Evolutionary conservation across 2,888 invertebrate genomes (phyloP), one percentile per base, ranked within the genome.

Genomic region (Trichacis sp.): DNA sequence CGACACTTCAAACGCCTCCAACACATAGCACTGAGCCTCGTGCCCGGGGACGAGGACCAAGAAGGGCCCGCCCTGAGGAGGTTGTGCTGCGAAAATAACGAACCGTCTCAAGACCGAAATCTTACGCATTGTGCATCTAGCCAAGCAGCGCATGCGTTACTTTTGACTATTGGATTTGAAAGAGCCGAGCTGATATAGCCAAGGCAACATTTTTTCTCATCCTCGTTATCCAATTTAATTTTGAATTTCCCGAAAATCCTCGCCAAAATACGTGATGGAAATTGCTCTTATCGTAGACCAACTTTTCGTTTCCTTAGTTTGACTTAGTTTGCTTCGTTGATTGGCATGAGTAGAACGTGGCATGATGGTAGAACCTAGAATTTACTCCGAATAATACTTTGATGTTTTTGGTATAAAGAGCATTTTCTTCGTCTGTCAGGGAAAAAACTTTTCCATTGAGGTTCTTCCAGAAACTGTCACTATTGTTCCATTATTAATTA

Each of bases 21-120:
- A 82, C 76, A 83, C 79, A 82, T 78, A 85, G 85, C 85, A 86
- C 86, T 83, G 78, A 85, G 81, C 82, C 84, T 84, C 86, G 86
- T 86, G 85, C 85, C 84, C 85, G 84, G 84, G 85, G 85, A 85
- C 82, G 70, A 73, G 76, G 74, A 78, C 80, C 79, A 76, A 80
- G 78, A 79, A 81, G 81, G 80, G 82, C 78, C 81, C 74, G 77
- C 81, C 83, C 82, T 81, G 80, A 77, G 82, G 82, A 82, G 83
- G 80, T 77, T 79, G 51, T 48, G 62, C 64, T 54, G 53, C 50
- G 72, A 71, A 73, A 69, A 64, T 71, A 76, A 71, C 24, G 24
- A 5, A 76, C 59, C 49, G 38, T 67, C 61, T 50, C 59, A 63
- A 70, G 77, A 84, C 83, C 83, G 84, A 85, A 84, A 82, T 84